phyloP scores from a whole-genome alignment of 2,113 vertebrate species.

The Hippocampus guttulatus region DNA sequence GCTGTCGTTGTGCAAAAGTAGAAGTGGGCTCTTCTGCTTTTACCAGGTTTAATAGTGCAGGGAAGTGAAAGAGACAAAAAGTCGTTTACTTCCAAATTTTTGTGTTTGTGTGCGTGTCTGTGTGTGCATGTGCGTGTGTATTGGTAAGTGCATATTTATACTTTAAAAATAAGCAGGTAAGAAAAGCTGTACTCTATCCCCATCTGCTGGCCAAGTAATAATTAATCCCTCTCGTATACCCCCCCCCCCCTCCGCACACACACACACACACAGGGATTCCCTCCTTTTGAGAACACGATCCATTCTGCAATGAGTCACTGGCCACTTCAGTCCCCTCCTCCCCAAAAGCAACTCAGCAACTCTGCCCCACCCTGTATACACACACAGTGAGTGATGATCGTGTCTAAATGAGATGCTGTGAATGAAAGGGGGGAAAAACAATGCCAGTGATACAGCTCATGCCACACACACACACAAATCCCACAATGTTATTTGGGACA shows the following conservation, averaged over 20 bases:
- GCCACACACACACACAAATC: neutral
- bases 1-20: conserved; percentile 35
- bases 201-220: conserved; percentile 51
- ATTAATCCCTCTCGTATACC: conserved; percentile 1
- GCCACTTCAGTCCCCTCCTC: conserved; percentile 30
- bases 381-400: conserved; percentile 6
- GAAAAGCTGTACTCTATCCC: conserved; percentile 35
- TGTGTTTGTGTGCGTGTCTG: neutral
- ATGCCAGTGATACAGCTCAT: neutral
- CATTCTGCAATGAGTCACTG: conserved; percentile 39
- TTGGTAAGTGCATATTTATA: neutral
- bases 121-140: neutral
- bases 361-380: neutral
- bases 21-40: conserved; percentile 32
- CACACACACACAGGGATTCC: conserved; percentile 25
- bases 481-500: no score
- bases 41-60: neutral
- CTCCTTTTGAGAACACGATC: conserved; percentile 35
- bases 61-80: conserved; percentile 30
- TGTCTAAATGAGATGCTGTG: neutral
- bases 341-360: conserved; percentile 8
- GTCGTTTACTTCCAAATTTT: conserved; percentile 5
- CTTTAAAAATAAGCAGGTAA: neutral
- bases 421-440: neutral
- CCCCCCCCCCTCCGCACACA: neutral